These are phyloP conservation scores for Aurelia sp. DNA, from an alignment of 30 jellyfish, hydroid and myxozoan species.

Conservation along the genomic window DNA sequence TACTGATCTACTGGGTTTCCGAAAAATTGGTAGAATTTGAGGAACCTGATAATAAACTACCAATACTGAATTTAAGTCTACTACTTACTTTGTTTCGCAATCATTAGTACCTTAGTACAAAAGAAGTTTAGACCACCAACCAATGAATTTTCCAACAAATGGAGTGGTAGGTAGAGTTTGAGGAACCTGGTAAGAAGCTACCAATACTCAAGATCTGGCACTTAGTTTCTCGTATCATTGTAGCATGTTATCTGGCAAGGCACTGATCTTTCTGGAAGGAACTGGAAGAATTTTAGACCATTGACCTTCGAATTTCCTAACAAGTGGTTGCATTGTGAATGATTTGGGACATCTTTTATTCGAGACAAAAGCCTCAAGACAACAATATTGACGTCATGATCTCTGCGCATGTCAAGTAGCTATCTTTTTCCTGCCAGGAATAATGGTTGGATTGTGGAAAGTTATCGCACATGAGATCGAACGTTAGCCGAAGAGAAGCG, in stretches of 20 bases:
- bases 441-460: background rate
- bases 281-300: background rate
- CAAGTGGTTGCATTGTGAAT: conserved; percentile 2
- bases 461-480: conserved; percentile 16
- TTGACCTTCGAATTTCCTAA: background rate
- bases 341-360: background rate
- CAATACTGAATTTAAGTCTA: no score
- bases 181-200: no score
- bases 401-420: conserved; percentile 14
- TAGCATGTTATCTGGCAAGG: background rate
- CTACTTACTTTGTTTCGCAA: no score
- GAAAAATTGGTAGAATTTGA: no score
- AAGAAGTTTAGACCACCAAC: no score
- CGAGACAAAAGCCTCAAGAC: conserved; percentile 1
- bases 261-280: background rate
- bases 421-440: background rate
- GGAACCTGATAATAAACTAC: no score
- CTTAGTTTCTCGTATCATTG: background rate
- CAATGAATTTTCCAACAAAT: no score
- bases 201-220: no score
- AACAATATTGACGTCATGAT: conserved; percentile 19
- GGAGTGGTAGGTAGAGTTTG: no score
- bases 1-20: no score
- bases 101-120: no score
- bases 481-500: background rate